Evolutionary conservation across 1,140 invertebrate species (phyloP).

Genomic region (Asobara japonica): DNA sequence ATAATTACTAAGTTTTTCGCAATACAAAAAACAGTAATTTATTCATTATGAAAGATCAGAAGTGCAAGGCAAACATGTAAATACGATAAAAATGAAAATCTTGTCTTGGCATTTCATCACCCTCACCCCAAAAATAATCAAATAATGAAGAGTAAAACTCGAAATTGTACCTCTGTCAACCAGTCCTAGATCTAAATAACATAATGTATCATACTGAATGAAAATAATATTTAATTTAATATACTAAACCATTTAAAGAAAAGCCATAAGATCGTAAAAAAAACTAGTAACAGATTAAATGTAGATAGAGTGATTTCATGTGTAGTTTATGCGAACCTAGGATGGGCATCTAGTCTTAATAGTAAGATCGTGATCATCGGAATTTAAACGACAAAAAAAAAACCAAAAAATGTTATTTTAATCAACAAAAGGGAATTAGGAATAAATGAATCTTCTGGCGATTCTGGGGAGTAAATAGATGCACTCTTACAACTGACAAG

Average conservation of each 20-base stretch:
- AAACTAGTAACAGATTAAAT: conserved; percentile 45
- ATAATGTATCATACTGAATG: conserved; percentile 20
- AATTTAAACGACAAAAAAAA: neutral
- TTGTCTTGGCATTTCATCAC: neutral
- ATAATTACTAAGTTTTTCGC: neutral
- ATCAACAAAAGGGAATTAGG: neutral
- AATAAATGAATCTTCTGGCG: neutral
- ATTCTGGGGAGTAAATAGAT: neutral
- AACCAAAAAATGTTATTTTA: neutral
- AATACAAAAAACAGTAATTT: neutral
- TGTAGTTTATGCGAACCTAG: conserved; percentile 62
- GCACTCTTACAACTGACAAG: neutral
- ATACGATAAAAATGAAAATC: conserved; percentile 6
- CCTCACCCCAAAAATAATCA: neutral
- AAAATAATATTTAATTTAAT: conserved; percentile 14
- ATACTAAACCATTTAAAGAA: conserved; percentile 11
- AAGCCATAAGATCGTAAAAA: conserved; percentile 28
- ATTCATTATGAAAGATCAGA: neutral
- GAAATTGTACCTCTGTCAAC: conserved; percentile 18
- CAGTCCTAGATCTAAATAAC: neutral
- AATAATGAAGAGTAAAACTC: neutral
- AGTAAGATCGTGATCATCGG: conserved; percentile 32
- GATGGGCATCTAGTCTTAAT: conserved; percentile 60
- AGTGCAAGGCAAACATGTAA: neutral
- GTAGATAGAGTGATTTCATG: conserved; percentile 68